A percentile compares a stretch with the other conserved stretches of the same genome.
Evolutionary conservation across 2,797 vertebrate species (phyloP).

Genomic region (Sebastiscus tertius): DNA sequence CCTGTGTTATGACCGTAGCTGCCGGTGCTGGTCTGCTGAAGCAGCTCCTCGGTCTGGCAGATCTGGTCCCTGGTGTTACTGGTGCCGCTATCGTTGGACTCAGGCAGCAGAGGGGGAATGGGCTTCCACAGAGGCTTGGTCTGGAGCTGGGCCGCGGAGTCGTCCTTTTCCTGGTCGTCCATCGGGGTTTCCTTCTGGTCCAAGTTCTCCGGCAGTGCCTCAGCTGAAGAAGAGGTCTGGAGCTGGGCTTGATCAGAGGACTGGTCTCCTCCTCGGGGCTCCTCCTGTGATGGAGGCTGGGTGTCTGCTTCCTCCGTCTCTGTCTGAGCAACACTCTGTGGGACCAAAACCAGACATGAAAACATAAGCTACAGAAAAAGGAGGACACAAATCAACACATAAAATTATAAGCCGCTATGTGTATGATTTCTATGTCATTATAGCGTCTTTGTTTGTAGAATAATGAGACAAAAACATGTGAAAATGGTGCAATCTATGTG

Average conservation of each 20-base stretch:
- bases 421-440: not conserved
- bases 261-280: conserved; percentile 23
- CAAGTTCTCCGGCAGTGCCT: not conserved
- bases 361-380: not conserved
- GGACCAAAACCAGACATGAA: not conserved
- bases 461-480: not conserved
- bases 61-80: conserved; percentile 66
- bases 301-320: conserved; percentile 61
- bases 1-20: conserved; percentile 50
- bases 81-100: not conserved
- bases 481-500: not conserved
- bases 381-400: not conserved
- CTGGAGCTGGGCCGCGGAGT: conserved; percentile 28
- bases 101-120: conserved; percentile 73
- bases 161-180: conserved; percentile 42
- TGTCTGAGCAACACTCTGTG: conserved; percentile 54
- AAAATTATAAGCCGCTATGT: not conserved
- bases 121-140: conserved; percentile 71
- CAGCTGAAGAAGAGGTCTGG: conserved; percentile 5
- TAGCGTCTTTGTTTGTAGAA: not conserved
- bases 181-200: conserved; percentile 29
- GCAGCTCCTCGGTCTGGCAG: conserved; percentile 76
- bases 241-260: conserved; percentile 28
- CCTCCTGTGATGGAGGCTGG: conserved; percentile 18
- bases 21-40: not conserved